A percentile compares a stretch with the other conserved stretches of the same genome.
These are phyloP conservation scores for Colaptes auratus DNA, from an alignment of 2,113 vertebrate genomes.

Conservation along the genomic window DNA sequence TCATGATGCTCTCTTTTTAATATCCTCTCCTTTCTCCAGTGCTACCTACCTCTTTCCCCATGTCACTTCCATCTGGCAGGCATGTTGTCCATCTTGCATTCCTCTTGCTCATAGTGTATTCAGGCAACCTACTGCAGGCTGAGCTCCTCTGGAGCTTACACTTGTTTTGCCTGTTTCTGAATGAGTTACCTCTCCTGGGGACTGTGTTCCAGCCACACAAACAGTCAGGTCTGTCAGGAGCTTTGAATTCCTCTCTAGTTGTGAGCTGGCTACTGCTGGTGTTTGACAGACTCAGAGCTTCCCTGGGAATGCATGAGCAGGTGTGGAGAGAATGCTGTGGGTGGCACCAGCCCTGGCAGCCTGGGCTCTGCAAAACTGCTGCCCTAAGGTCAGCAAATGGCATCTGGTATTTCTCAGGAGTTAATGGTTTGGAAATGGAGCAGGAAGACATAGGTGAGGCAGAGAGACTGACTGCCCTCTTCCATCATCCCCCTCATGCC, in stretches of 20 bases:
- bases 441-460: not conserved
- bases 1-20: conserved; percentile 42
- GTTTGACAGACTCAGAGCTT: not conserved
- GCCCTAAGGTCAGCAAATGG: not conserved
- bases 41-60: not conserved
- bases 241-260: not conserved
- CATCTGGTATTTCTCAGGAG: not conserved
- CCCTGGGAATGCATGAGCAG: accelerated
- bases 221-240: not conserved
- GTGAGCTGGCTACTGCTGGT: not conserved
- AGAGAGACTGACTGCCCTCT: not conserved
- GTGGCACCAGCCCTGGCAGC: not conserved
- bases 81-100: not conserved
- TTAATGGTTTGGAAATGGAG: not conserved
- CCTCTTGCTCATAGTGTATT: not conserved
- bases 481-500: not conserved
- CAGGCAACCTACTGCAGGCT: not conserved
- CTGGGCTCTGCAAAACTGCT: not conserved
- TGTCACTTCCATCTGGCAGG: conserved; percentile 37
- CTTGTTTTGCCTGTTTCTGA: not conserved
- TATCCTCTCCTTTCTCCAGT: conserved; percentile 12
- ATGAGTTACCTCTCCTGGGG: not conserved
- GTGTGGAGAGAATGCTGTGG: not conserved
- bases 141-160: not conserved
- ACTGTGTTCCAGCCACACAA: not conserved